phyloP scores from a whole-genome alignment of 2,888 invertebrate species.

The Pristionchus fissidentatus region DNA sequence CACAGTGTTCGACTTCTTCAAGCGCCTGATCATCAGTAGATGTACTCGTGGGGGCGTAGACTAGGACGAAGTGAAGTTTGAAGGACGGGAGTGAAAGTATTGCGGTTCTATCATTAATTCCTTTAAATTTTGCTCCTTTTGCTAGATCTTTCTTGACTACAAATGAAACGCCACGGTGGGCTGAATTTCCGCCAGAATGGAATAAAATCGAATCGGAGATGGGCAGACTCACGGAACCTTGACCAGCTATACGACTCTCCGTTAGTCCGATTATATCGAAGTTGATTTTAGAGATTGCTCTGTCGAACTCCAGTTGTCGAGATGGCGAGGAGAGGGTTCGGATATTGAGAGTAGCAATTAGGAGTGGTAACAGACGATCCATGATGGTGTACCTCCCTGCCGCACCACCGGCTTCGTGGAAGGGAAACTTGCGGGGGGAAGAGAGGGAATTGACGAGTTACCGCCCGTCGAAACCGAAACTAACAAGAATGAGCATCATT shows the following conservation, averaged over 20 bases:
- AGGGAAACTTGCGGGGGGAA: too few species aligned
- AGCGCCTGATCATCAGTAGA: constrained; percentile 1
- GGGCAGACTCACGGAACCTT: not conserved
- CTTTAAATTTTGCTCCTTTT: not conserved
- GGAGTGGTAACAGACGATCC: not conserved
- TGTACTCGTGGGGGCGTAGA: constrained; percentile 1
- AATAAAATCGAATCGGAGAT: not conserved
- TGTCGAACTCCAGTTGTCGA: constrained; percentile 8
- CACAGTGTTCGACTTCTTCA: too few species aligned
- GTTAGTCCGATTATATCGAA: not conserved
- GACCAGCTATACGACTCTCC: not conserved
- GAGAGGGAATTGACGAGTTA: too few species aligned
- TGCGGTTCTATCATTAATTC: not conserved
- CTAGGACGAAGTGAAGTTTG: not conserved
- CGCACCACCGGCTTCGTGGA: not conserved
- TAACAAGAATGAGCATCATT: too few species aligned
- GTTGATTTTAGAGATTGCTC: not conserved
- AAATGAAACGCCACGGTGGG: not conserved
- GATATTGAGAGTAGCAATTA: not conserved
- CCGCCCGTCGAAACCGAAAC: too few species aligned
- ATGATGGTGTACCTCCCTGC: not conserved
- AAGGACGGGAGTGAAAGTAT: not conserved
- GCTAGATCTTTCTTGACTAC: not conserved
- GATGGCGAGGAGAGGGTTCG: not conserved
- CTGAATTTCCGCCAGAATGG: not conserved